phyloP scores from a whole-genome alignment of 2,113 vertebrate genomes.

The Bambusicola thoracicus region DNA sequence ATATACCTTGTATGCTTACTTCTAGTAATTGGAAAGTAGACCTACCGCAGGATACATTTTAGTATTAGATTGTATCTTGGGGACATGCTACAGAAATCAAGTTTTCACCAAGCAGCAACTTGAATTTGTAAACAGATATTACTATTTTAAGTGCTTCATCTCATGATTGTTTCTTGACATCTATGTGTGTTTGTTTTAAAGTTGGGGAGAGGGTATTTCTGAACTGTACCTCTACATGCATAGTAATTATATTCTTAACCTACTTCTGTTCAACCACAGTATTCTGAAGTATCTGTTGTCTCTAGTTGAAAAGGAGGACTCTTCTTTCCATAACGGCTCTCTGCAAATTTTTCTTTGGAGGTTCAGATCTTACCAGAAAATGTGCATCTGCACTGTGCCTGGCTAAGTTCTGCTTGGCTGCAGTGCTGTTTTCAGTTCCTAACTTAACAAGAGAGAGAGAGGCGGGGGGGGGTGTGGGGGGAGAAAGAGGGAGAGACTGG shows the following conservation, averaged over 20 bases:
- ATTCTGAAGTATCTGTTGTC: slow-evolving; percentile 42
- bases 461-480: no score
- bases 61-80: slow-evolving; percentile 79
- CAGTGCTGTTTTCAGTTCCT: not conserved
- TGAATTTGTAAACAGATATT: slow-evolving; percentile 79
- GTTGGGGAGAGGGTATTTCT: slow-evolving; percentile 38
- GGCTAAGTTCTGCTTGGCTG: not conserved
- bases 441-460: not conserved
- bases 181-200: slow-evolving; percentile 57
- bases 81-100: slow-evolving; percentile 77
- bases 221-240: slow-evolving; percentile 6
- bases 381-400: not conserved
- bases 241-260: slow-evolving; percentile 37
- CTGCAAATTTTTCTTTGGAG: slow-evolving; percentile 10
- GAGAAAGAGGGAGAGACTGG: not conserved
- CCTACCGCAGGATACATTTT: slow-evolving; percentile 79
- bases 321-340: not conserved
- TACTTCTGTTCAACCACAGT: slow-evolving; percentile 32
- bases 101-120: slow-evolving; percentile 73
- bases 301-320: slow-evolving; percentile 47
- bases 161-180: slow-evolving; percentile 66
- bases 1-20: slow-evolving; percentile 84
- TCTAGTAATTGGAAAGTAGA: slow-evolving; percentile 84
- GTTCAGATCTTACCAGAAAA: not conserved
- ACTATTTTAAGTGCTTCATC: slow-evolving; percentile 70